Evolutionary conservation across 64 coral and sea anemone species (phyloP).

Genomic region (Hydrozoanthus tunicans): DNA sequence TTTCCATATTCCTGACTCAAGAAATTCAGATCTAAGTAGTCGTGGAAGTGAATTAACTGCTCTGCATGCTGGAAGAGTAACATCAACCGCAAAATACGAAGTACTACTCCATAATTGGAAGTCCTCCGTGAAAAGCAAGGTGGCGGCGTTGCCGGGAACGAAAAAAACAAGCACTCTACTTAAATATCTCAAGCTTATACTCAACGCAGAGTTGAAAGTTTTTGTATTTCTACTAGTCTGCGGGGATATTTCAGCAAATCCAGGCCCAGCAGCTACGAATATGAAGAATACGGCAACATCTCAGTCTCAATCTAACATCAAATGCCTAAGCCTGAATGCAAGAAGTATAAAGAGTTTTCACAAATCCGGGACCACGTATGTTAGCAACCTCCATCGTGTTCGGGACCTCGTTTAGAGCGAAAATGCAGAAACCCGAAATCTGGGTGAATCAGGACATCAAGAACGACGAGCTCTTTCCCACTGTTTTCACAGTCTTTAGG

Average conservation of each 20-base stretch:
- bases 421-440: too few species aligned
- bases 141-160: neutral
- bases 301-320: too few species aligned
- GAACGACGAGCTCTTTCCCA: too few species aligned
- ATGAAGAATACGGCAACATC: neutral
- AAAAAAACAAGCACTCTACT: neutral
- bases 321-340: too few species aligned
- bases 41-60: neutral
- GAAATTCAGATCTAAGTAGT: neutral
- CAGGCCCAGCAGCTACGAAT: neutral
- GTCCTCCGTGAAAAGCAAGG: neutral
- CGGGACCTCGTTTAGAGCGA: too few species aligned
- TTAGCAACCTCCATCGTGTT: too few species aligned
- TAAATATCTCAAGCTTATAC: slow-evolving; percentile 12
- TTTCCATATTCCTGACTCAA: neutral
- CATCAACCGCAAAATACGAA: slow-evolving; percentile 4
- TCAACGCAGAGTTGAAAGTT: slow-evolving; percentile 42
- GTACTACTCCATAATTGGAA: neutral
- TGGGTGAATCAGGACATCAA: too few species aligned
- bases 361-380: too few species aligned
- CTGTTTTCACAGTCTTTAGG: too few species aligned
- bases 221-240: slow-evolving; percentile 28
- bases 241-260: slow-evolving; percentile 45
- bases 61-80: neutral
- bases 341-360: too few species aligned